Evolutionary conservation across 2,797 vertebrate genomes (phyloP).

Genomic region (Acipenser transmontanus): DNA sequence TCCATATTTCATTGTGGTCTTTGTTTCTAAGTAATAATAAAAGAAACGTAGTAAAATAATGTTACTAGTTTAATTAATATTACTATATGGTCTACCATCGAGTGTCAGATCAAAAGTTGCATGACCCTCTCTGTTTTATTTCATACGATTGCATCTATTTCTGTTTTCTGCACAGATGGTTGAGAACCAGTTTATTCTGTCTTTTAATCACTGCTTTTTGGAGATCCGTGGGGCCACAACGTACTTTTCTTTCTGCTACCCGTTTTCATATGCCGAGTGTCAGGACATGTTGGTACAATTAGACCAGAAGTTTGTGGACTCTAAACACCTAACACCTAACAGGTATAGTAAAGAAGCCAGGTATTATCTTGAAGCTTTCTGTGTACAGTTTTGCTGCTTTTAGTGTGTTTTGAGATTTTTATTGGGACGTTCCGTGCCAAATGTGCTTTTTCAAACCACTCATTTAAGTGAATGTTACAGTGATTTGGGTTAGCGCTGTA

Average conservation of each 20-base stretch:
- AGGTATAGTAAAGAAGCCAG: conserved; percentile 55
- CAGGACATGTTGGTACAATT: conserved; percentile 85
- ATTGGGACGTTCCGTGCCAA: not conserved
- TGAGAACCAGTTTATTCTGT: conserved; percentile 87
- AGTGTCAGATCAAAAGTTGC: too few relatives aligned
- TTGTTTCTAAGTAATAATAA: too few relatives aligned
- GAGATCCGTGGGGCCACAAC: conserved; percentile 80
- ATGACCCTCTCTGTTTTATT: not conserved
- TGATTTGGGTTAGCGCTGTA: too few relatives aligned
- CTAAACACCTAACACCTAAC: conserved; percentile 58
- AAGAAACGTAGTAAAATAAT: too few relatives aligned
- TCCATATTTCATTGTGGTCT: not conserved
- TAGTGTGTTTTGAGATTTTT: not conserved
- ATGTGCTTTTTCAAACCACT: not conserved
- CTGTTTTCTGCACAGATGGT: conserved; percentile 61
- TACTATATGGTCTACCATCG: too few relatives aligned
- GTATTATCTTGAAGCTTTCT: not conserved
- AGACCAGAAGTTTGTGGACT: conserved; percentile 70
- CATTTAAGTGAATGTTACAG: not conserved
- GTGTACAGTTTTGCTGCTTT: not conserved
- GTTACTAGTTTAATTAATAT: too few relatives aligned
- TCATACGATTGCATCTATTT: not conserved
- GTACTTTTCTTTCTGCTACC: conserved; percentile 94
- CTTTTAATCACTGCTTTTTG: conserved; percentile 84
- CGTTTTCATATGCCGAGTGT: conserved; percentile 87